These are phyloP conservation scores for Okapia johnstoni DNA, from an alignment of 2,113 vertebrate species.

Conservation along the genomic window DNA sequence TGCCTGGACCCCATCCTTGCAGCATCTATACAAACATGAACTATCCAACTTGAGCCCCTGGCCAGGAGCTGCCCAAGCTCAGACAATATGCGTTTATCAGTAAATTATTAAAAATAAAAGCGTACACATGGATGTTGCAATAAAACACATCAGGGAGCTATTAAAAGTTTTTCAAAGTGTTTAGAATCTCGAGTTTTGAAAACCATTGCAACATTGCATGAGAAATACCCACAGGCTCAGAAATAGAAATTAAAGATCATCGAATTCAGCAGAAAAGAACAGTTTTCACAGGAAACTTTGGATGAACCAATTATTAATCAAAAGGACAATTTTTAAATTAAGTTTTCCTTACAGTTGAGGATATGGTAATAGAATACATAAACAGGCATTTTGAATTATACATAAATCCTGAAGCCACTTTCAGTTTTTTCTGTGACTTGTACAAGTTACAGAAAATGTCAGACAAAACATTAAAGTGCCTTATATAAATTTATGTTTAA, in stretches of 20 bases:
- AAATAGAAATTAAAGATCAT: slow-evolving; percentile 45
- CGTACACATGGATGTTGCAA: background rate
- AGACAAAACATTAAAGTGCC: slow-evolving; percentile 55
- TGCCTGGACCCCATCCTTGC: background rate
- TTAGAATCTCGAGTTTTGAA: slow-evolving; percentile 27
- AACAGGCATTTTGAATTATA: slow-evolving; percentile 39
- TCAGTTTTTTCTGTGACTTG: slow-evolving; percentile 23
- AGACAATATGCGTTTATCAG: background rate
- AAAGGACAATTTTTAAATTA: slow-evolving; percentile 48
- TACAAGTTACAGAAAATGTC: slow-evolving; percentile 42
- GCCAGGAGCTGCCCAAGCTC: background rate
- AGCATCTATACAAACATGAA: background rate
- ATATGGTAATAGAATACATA: slow-evolving; percentile 19
- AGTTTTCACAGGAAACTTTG: slow-evolving; percentile 38
- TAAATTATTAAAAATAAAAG: slow-evolving; percentile 12
- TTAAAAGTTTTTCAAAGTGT: background rate
- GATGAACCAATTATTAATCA: slow-evolving; percentile 57
- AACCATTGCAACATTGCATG: background rate
- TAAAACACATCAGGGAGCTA: background rate
- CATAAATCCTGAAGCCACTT: slow-evolving; percentile 52
- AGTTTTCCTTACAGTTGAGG: slow-evolving; percentile 60
- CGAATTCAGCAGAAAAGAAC: slow-evolving; percentile 34
- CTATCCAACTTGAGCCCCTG: background rate
- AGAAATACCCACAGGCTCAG: slow-evolving; percentile 7
- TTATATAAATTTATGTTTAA: slow-evolving; percentile 55